Evolutionary conservation across 2,797 vertebrate genomes (phyloP).

Genomic region (Bucorvus abyssinicus): DNA sequence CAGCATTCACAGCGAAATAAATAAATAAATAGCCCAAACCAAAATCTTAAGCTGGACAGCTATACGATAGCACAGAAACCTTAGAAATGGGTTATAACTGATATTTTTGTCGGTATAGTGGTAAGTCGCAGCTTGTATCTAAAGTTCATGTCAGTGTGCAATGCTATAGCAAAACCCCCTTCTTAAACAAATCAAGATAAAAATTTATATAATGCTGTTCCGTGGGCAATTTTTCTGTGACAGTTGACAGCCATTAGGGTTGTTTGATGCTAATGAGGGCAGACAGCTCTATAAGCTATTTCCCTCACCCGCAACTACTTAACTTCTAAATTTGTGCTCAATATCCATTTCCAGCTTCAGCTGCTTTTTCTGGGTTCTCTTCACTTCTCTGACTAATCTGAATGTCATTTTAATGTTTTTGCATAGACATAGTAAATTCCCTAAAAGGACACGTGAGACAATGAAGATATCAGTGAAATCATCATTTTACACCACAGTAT

Average conservation of each 20-base stretch:
- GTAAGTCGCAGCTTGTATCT: background rate
- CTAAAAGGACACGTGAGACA: conserved; percentile 6
- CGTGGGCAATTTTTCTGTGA: background rate
- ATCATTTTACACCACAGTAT: background rate
- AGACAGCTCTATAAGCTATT: conserved; percentile 34
- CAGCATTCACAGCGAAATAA: background rate
- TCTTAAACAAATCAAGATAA: conserved; percentile 2
- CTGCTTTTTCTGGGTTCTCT: background rate
- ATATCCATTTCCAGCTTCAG: conserved; percentile 3
- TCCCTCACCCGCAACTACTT: conserved; percentile 7
- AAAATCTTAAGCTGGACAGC: background rate
- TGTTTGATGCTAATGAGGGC: conserved; percentile 32
- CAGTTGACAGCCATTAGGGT: conserved; percentile 51
- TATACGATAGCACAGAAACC: background rate
- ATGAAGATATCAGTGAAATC: background rate
- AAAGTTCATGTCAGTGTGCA: background rate
- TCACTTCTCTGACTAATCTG: conserved; percentile 32
- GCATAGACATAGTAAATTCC: background rate
- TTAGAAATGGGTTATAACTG: background rate
- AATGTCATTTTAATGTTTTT: conserved; percentile 38
- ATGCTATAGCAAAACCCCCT: background rate
- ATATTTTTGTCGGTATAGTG: background rate
- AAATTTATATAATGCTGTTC: conserved; percentile 28
- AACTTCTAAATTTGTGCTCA: conserved; percentile 43
- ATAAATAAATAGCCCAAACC: background rate